Evolutionary conservation across 2,888 invertebrate genomes (phyloP), one percentile per base, ranked within the genome.

Genomic region (Archaeoteleia sp.): DNA sequence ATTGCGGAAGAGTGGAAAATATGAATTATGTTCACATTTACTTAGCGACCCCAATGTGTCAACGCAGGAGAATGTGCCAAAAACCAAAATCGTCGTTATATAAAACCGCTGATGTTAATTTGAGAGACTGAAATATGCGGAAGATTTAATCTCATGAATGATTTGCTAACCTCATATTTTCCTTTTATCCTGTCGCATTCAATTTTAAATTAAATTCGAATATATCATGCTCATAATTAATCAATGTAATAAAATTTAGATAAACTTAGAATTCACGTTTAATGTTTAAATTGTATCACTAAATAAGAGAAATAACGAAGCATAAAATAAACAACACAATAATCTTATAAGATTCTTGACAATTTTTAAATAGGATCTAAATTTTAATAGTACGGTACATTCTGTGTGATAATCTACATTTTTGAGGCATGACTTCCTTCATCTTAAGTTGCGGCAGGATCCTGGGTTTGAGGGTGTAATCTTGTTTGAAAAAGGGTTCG

Each of bases 61-160:
- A 40, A 39, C 30, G 32, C 4, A 23, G 34, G 29, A 32, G 55
- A 55, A 55, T 55, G 39, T 9, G 32, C 29, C 8, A 25, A 8
- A 54, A 54, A 54, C 42, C 43, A 37, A 43, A 43, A 15, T 25
- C 10, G 30, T 23, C 17, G 10, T 30, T 10, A 15, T 2, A 35
- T 49, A 70, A 68, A 75, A 13, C 35, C 35, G 13, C 35, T 14
- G 35, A 3, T n/a, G 35, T 35, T 54, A 42, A 54, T 74, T 76
- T 72, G 66, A 72, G 73, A 70, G 65, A 74, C 72, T 74, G 67
- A 79, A 77, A 76, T 79, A 79, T 79, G 77, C 73, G 73, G 74
- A 71, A 72, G 75, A 74, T 78, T 77, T 75, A 69, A 75, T 75
- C 78, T 73, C 73, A 77, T 72, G 74, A 77, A 74, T 74, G 75